phyloP scores from a whole-genome alignment of 2,888 invertebrate species.

The Choreutis nemorana region DNA sequence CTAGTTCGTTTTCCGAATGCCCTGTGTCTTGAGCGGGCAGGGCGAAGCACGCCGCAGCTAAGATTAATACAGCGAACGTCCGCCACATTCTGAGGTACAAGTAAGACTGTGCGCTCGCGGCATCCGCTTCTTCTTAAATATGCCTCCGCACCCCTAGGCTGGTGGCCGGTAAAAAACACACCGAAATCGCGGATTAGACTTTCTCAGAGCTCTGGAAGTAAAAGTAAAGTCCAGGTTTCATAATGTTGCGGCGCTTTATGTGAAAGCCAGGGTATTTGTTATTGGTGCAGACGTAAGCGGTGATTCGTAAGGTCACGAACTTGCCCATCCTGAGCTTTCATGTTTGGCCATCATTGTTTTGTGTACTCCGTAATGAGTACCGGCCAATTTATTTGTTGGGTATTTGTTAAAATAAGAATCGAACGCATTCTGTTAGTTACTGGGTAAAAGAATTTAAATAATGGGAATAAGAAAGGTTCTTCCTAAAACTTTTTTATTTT shows the following conservation, averaged over 20 bases:
- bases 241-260: constrained; percentile 28
- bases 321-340: constrained; percentile 10
- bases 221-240: constrained; percentile 58
- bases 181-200: constrained; percentile 43
- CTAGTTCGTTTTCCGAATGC: constrained; percentile 78
- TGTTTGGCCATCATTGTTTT: background rate
- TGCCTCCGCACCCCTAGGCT: constrained; percentile 36
- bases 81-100: constrained; percentile 43
- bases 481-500: too few relatives aligned
- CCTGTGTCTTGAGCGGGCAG: constrained; percentile 76
- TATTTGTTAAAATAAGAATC: too few relatives aligned
- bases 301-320: constrained; percentile 37
- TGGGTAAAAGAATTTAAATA: too few relatives aligned
- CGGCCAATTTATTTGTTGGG: too few relatives aligned
- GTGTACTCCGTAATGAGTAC: too few relatives aligned
- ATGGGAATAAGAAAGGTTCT: too few relatives aligned
- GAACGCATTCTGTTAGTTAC: too few relatives aligned
- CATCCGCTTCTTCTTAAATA: constrained; percentile 41
- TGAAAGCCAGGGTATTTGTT: constrained; percentile 29
- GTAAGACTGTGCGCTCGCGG: constrained; percentile 40
- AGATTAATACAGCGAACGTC: constrained; percentile 32
- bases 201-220: constrained; percentile 52
- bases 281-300: constrained; percentile 16
- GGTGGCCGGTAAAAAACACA: constrained; percentile 28
- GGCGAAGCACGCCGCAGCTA: constrained; percentile 65